phyloP scores from a whole-genome alignment of 2,888 invertebrate genomes.

The Tipula vernalis region DNA sequence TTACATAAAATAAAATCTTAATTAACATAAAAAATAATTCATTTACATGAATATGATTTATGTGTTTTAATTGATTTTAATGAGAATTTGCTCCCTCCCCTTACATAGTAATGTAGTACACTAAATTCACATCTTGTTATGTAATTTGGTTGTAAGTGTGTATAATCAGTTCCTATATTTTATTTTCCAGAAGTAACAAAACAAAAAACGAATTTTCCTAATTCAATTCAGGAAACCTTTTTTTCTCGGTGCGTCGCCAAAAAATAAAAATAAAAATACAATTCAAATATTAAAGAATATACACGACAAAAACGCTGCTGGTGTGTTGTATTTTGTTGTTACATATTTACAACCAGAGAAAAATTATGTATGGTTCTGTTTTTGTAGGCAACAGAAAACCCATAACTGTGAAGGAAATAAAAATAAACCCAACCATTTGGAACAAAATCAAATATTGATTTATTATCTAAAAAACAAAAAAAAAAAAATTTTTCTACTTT shows the following conservation, averaged over 20 bases:
- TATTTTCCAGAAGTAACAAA: not conserved
- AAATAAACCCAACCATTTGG: not conserved
- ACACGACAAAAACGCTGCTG: not conserved
- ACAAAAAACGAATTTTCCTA: not conserved
- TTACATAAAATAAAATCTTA: not conserved
- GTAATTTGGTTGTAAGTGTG: not conserved
- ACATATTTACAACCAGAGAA: not conserved
- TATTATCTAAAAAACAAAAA: not conserved
- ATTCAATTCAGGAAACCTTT: not conserved
- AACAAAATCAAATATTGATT: not conserved
- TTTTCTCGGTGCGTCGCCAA: not conserved
- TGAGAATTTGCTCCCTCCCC: not conserved
- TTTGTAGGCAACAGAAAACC: not conserved
- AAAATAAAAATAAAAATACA: not conserved
- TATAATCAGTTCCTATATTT: not conserved
- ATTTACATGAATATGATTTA: not conserved
- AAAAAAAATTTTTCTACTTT: not conserved
- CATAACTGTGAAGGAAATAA: not conserved
- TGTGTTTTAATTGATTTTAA: not conserved
- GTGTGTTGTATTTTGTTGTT: not conserved
- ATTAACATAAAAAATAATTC: not conserved
- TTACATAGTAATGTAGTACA: not conserved
- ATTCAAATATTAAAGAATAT: not conserved
- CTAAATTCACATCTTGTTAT: not conserved
- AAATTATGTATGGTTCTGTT: not conserved